These are phyloP conservation scores for Fopius arisanus DNA, from an alignment of 1,140 invertebrate genomes.

Conservation along the genomic window DNA sequence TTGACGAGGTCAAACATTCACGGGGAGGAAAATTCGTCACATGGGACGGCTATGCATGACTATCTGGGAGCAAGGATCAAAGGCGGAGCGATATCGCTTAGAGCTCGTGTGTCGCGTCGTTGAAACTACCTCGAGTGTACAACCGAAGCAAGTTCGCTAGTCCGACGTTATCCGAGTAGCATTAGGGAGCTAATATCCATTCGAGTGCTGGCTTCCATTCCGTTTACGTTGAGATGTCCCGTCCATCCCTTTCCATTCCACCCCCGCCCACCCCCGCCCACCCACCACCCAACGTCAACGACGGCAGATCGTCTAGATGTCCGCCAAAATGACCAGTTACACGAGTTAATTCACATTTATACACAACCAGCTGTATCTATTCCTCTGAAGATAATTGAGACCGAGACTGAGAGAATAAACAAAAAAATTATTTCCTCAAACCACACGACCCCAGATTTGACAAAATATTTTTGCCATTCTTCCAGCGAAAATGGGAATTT, in stretches of 20 bases:
- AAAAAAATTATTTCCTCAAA: too few species aligned
- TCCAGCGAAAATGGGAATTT: neutral
- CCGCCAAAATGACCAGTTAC: neutral
- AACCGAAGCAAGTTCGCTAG: slow-evolving; percentile 17
- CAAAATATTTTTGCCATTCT: too few species aligned
- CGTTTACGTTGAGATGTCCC: slow-evolving; percentile 22
- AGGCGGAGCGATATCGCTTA: slow-evolving; percentile 17
- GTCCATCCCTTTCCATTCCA: too few species aligned
- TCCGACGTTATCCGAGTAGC: slow-evolving; percentile 13
- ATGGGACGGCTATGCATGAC: slow-evolving; percentile 1
- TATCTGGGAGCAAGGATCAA: slow-evolving; percentile 10
- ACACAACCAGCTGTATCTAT: neutral
- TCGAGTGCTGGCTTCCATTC: slow-evolving; percentile 21
- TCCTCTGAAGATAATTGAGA: too few species aligned
- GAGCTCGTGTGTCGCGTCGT: neutral
- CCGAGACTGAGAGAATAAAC: too few species aligned
- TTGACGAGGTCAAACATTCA: neutral
- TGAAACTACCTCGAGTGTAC: neutral
- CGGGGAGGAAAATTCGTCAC: slow-evolving; percentile 7
- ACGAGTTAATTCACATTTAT: neutral
- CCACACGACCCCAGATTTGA: too few species aligned
- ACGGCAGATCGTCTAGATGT: slow-evolving; percentile 2
- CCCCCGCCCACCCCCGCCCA: neutral
- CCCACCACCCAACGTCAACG: slow-evolving; percentile 1
- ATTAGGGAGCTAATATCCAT: slow-evolving; percentile 31